These are phyloP conservation scores for Priocnemis perturbator DNA, from an alignment of 2,888 invertebrate genomes.

Conservation along the genomic window DNA sequence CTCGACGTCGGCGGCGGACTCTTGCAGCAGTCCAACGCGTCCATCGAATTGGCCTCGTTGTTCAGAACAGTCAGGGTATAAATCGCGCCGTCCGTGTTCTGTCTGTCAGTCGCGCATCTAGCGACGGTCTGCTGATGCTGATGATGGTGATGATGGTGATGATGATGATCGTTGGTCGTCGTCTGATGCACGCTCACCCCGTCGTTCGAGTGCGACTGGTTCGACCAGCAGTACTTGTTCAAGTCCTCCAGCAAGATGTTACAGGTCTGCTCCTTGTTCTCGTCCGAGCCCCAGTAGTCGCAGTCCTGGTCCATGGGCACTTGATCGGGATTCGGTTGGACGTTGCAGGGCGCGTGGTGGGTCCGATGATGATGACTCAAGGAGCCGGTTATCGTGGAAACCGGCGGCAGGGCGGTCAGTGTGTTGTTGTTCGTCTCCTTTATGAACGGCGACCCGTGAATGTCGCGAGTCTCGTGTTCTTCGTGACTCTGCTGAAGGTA, in stretches of 20 bases:
- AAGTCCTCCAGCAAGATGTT: conserved; percentile 84
- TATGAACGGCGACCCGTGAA: conserved; percentile 70
- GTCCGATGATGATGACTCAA: conserved; percentile 64
- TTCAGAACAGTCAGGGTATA: conserved; percentile 92
- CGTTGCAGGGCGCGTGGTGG: conserved; percentile 48
- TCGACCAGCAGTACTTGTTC: conserved; percentile 87
- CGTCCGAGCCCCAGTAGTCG: conserved; percentile 82
- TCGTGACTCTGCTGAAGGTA: conserved; percentile 66
- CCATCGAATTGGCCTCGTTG: conserved; percentile 78
- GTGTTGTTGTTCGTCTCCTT: conserved; percentile 80
- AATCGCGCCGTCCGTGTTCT: conserved; percentile 81
- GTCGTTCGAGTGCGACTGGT: conserved; percentile 79
- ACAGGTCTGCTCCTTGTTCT: conserved; percentile 68
- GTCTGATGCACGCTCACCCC: conserved; percentile 75
- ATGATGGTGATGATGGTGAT: conserved; percentile 66
- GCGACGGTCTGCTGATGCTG: conserved; percentile 43
- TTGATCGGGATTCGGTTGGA: conserved; percentile 75
- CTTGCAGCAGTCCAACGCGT: conserved; percentile 71
- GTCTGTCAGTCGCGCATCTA: conserved; percentile 64
- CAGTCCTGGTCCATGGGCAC: conserved; percentile 79
- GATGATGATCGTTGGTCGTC: conserved; percentile 66
- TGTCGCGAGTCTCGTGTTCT: conserved; percentile 61
- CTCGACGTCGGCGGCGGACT: conserved; percentile 77
- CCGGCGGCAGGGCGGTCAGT: conserved; percentile 73
- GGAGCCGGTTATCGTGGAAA: conserved; percentile 72